A percentile compares a stretch with the other conserved stretches of the same genome.
Conservation (phyloP, 1,140 invertebrate genomes). For the Steinernema khuongi region DNA sequence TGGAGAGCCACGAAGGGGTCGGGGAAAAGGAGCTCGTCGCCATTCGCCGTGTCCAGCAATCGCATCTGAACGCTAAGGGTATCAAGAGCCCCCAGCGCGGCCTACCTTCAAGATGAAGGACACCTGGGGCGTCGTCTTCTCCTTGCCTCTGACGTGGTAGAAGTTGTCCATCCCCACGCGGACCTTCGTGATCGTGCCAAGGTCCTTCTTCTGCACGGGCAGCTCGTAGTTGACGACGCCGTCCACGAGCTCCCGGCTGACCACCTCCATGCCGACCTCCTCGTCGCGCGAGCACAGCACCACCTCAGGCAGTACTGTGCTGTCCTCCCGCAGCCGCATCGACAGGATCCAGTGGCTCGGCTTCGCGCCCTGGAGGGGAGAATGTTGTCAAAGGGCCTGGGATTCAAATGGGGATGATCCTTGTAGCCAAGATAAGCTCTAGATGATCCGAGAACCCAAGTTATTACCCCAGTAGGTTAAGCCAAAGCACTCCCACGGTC, state of each 20-base stretch:
- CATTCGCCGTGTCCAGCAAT: background rate
- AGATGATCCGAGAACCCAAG: no score
- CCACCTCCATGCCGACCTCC: background rate
- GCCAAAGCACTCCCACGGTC: no score
- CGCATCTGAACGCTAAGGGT: background rate
- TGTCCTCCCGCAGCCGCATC: background rate
- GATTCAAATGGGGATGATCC: no score
- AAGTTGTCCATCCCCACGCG: background rate
- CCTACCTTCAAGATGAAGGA: background rate
- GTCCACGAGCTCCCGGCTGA: background rate
- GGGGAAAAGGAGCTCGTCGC: constrained; percentile 1
- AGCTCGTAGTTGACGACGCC: background rate
- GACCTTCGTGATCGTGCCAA: background rate
- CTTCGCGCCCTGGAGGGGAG: constrained; percentile 7
- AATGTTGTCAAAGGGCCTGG: no score
- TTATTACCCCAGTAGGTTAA: no score
- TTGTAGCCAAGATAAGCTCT: no score
- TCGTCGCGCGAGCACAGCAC: background rate
- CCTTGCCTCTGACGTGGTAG: background rate
- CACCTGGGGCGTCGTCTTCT: background rate
- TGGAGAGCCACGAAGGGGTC: constrained; percentile 1
- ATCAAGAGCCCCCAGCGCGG: background rate
- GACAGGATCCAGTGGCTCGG: background rate
- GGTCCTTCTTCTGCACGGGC: background rate
- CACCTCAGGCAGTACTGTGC: background rate